Percentiles rank a stretch among this genome's conserved stretches.
Conservation (phyloP, 2,113 vertebrate genomes). For the Oxyura jamaicensis region DNA sequence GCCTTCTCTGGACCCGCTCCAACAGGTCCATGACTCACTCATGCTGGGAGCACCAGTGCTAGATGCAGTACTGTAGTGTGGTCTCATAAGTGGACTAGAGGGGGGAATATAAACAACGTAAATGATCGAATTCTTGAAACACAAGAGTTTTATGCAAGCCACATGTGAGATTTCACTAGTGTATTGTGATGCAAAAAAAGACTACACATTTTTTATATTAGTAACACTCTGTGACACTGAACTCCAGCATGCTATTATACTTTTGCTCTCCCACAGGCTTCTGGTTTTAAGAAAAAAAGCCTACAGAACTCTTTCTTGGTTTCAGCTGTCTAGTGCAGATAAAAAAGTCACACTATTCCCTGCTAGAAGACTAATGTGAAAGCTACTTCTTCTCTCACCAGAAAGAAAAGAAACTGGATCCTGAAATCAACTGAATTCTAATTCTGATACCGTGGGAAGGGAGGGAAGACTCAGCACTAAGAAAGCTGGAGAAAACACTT, state of each 20-base stretch:
- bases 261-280: neutral
- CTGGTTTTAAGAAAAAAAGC: neutral
- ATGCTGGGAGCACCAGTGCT: neutral
- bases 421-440: neutral
- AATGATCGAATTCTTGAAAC: neutral
- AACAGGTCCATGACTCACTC: neutral
- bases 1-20: neutral
- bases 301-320: neutral
- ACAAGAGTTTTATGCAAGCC: neutral
- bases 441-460: neutral
- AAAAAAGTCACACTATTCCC: neutral
- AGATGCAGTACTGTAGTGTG: neutral
- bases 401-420: neutral
- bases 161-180: neutral
- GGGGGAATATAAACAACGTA: neutral
- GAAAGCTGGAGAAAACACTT: neutral
- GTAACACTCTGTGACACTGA: neutral
- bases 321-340: neutral
- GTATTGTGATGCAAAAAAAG: neutral
- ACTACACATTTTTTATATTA: neutral
- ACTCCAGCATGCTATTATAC: neutral
- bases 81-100: neutral
- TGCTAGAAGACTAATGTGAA: neutral
- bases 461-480: neutral
- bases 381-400: neutral